A percentile compares a stretch with the other conserved stretches of the same genome.
Conservation (phyloP, 2,113 vertebrate genomes). For the Takifugu bimaculatus region DNA sequence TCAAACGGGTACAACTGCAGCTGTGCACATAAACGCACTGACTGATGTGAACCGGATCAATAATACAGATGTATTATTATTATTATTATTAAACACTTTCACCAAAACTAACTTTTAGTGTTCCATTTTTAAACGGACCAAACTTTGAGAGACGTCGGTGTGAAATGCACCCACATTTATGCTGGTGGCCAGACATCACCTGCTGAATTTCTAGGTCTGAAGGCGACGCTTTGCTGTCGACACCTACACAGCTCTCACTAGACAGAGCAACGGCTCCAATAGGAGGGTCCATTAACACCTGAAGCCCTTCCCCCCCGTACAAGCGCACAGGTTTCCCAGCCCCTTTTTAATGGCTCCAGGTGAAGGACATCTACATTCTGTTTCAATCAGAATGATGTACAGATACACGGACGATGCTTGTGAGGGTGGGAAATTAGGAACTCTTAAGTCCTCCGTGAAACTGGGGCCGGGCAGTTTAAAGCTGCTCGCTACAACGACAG, state of each 20-base stretch:
- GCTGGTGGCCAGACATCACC: too few species aligned
- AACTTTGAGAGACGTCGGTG: too few species aligned
- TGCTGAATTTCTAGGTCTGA: too few species aligned
- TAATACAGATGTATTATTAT: too few species aligned
- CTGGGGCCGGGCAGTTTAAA: slow-evolving; percentile 28
- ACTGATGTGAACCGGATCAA: too few species aligned
- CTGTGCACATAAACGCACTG: too few species aligned
- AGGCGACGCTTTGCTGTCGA: too few species aligned
- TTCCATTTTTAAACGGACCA: too few species aligned
- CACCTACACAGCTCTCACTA: neutral
- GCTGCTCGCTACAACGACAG: slow-evolving; percentile 34
- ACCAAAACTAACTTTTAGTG: too few species aligned
- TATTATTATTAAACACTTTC: too few species aligned
- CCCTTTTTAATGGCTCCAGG: slow-evolving; percentile 3
- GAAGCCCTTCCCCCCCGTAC: neutral
- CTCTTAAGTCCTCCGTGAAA: slow-evolving; percentile 27
- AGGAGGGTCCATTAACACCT: slow-evolving; percentile 1
- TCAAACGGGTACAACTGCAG: too few species aligned
- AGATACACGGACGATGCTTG: neutral
- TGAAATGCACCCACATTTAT: too few species aligned
- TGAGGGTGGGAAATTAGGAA: slow-evolving; percentile 7
- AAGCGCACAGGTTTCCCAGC: slow-evolving; percentile 21
- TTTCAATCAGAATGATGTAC: neutral
- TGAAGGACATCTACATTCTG: slow-evolving; percentile 1
- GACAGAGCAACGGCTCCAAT: slow-evolving; percentile 2